Evolutionary conservation across 1,140 invertebrate species (phyloP), one percentile per base, ranked within the genome.

Genomic region (Drosophila paulistorum): DNA sequence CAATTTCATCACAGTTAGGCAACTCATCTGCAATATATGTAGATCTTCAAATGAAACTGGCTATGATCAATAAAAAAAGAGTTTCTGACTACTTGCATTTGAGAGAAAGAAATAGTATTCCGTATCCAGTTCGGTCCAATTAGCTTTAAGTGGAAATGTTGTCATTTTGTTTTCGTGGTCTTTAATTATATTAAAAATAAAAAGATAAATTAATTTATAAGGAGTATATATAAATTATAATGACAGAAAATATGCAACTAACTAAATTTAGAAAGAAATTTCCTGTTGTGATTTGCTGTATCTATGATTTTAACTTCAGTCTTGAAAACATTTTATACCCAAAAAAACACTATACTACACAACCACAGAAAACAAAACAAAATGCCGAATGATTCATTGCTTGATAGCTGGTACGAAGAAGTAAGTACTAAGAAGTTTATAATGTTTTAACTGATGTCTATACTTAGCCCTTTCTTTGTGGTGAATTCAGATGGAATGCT

Each of bases 1-100:
- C 7, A 86, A 7, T 0, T 35, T 45, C 55, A 81, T 11, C 20
- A 78, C 39, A 7, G 51, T 65, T 26, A 72, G 33, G 48, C 81
- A 85, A 35, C 74, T 84, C 13, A 57, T 58, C 82, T 85, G 61
- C 0, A 30, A 48, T n/a, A 6, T 1, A 23, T 1, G 20, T 1
- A 20, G 1, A 45, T 37, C 45, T 7, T 6, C 30, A 30, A 10
- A 14, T 35, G 4, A 10, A 30, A 13, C 30, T 14, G 2, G 33
- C 30, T 1, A 10, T 13, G 20, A 5, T 3, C 20, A 3, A 4
- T 1, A 6, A 14, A 10, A 30, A 11, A 20, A 60, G 3, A 10
- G 13, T 26, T 41, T 30, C 0, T 30, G 6, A 3, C 11, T 17
- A 64, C 75, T 20, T 57, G 69, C 75, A 55, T 74, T 77, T 0